These are phyloP conservation scores for Sylvia borin DNA, from an alignment of 2,797 vertebrate genomes.

Conservation along the genomic window DNA sequence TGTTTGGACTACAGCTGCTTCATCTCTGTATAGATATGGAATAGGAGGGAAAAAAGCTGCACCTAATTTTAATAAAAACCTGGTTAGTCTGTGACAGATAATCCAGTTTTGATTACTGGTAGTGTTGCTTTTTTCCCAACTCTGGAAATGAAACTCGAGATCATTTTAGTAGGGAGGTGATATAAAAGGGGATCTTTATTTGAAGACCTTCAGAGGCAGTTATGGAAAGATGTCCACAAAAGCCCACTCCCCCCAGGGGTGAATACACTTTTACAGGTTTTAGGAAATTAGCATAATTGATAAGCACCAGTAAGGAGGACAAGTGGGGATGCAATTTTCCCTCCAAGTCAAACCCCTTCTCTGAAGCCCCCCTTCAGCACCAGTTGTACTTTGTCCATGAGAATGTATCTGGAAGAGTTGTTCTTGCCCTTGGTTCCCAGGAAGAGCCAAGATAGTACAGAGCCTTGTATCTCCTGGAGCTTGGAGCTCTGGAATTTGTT, in stretches of 20 bases:
- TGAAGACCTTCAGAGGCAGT: not conserved
- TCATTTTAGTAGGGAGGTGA: not conserved
- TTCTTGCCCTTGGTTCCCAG: not conserved
- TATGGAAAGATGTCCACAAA: not conserved
- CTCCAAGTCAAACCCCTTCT: not conserved
- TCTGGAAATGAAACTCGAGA: not conserved
- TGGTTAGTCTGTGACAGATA: not conserved
- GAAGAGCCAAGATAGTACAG: not conserved
- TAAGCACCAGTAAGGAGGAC: not conserved
- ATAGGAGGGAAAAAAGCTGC: not conserved
- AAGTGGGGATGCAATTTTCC: not conserved
- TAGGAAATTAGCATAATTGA: not conserved
- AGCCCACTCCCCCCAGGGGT: not conserved
- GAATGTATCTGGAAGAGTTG: not conserved
- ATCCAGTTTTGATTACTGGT: not conserved
- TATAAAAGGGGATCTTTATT: not conserved
- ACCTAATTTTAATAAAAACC: not conserved
- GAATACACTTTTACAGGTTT: not conserved
- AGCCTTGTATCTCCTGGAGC: not conserved
- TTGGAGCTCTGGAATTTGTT: not conserved
- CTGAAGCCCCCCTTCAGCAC: not conserved
- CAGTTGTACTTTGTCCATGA: not conserved
- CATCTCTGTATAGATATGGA: not conserved
- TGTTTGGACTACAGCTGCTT: not conserved
- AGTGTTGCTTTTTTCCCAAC: not conserved